Percentiles rank a stretch among this genome's conserved stretches.
phyloP scores from a whole-genome alignment of 2,888 invertebrate genomes.

The Fabriciana adippe region DNA sequence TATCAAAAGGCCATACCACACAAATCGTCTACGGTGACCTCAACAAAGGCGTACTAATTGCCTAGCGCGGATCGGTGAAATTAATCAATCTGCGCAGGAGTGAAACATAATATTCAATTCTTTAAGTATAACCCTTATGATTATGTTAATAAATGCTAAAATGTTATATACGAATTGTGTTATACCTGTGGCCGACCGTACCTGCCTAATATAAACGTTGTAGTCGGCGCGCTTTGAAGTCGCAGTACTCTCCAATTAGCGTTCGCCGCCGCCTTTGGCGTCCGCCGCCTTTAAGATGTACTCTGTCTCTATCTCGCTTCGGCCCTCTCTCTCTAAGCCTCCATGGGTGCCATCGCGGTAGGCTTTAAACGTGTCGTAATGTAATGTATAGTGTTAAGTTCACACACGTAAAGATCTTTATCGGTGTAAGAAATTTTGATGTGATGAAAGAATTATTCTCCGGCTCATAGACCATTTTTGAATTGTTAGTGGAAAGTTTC shows the following conservation, averaged over 20 bases:
- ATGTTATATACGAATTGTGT: neutral
- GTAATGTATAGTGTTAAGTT: slow-evolving; percentile 32
- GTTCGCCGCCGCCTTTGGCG: slow-evolving; percentile 79
- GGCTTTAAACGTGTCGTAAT: slow-evolving; percentile 31
- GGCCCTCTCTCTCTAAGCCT: slow-evolving; percentile 38
- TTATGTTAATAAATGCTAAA: neutral
- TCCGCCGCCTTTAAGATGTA: slow-evolving; percentile 69
- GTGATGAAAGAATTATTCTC: slow-evolving; percentile 37
- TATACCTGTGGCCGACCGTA: slow-evolving; percentile 46
- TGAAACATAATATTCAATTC: slow-evolving; percentile 29
- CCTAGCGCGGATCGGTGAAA: slow-evolving; percentile 70
- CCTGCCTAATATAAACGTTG: slow-evolving; percentile 80
- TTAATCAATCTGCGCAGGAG: slow-evolving; percentile 70
- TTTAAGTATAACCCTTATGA: slow-evolving; percentile 13
- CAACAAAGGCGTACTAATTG: slow-evolving; percentile 77
- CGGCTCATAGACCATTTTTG: slow-evolving; percentile 31
- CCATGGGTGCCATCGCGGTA: slow-evolving; percentile 39
- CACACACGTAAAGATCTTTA: slow-evolving; percentile 39
- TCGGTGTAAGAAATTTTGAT: slow-evolving; percentile 30
- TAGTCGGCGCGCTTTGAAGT: slow-evolving; percentile 73
- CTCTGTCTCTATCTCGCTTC: slow-evolving; percentile 52
- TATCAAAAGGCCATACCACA: slow-evolving; percentile 45
- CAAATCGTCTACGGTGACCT: slow-evolving; percentile 43
- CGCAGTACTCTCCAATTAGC: slow-evolving; percentile 78
- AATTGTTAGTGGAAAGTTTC: slow-evolving; percentile 17